Evolutionary conservation across 2,113 vertebrate species (phyloP).

Genomic region (Tragelaphus strepsiceros): DNA sequence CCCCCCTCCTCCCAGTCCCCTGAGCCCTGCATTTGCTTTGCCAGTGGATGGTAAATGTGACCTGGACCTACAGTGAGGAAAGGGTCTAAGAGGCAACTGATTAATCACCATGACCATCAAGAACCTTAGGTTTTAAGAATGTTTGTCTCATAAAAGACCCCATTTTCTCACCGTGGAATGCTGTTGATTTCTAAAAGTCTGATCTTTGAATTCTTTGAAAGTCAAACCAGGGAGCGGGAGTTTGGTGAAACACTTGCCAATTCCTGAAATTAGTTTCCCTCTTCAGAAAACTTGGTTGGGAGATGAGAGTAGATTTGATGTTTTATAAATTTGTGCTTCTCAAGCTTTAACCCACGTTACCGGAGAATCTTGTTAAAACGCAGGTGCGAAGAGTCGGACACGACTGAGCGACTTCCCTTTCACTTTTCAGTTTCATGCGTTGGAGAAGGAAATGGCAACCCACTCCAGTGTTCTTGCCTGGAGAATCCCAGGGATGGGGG

Average conservation of each 20-base stretch:
- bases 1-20: background rate
- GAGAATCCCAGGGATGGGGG: too few relatives aligned
- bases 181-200: conserved; percentile 6
- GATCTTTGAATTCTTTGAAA: background rate
- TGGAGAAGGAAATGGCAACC: too few relatives aligned
- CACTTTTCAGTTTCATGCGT: too few relatives aligned
- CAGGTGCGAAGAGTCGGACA: too few relatives aligned
- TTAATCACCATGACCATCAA: background rate
- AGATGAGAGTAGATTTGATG: background rate
- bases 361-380: background rate
- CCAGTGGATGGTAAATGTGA: background rate
- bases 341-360: background rate
- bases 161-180: background rate
- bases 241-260: background rate
- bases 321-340: background rate
- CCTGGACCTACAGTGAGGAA: background rate
- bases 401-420: too few relatives aligned
- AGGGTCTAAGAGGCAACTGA: background rate
- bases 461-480: too few relatives aligned
- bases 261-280: background rate
- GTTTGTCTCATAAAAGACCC: background rate
- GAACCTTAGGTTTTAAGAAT: background rate
- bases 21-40: background rate
- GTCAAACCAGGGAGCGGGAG: background rate
- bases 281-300: background rate